Base-by-base conservation (phyloP, 2,113 vertebrate genomes). In the Hippocampus zosterae region DNA sequence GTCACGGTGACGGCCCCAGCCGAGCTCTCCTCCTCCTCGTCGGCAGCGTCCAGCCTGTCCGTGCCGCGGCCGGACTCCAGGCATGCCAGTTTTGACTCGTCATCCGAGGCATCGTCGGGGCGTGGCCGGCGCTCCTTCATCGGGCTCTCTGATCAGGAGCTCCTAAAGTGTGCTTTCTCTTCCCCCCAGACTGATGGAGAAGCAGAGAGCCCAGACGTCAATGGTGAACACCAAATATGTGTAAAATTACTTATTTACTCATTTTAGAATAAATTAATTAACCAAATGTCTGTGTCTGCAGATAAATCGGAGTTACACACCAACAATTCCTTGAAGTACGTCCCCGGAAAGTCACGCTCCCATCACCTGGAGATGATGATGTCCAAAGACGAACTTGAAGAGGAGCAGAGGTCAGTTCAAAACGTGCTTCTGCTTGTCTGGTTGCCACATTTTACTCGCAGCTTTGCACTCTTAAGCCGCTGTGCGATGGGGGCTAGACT, bases 381-480 rank as follows among this genome's bases (percentile, higher is more conserved):
- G 95, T 95, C 94, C 83, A 92, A 89, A 88, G 95, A 97, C 72
- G 96, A 98, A 67, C 85, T 97, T 25, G 93, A 97, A 82, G 95
- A 97, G 84, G 96, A 98, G 61, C 95, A 95, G 84, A 95, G 95
- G 97, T 98, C 41, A 46, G 73, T 66, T 33, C 2, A 60, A 60
- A 60, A 60, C 27, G 16, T 60, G 57, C 27, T 18, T 33, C 16
- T 33, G 6, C 27, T 42, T 60, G 44, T 74, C 48, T 56, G 57
- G 25, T 29, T 59, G 27, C 42, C 53, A 23, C 25, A 1, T 37
- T 68, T 57, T 42, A 16, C 55, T 70, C 41, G 18, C 40, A 59
- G 61, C 15, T 55, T 42, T 63, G 62, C 77, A 23, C 23, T 23
- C 72, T 80, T 72, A 70, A 64, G 70, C 79, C 11, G 46, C 73